Conservation (phyloP, 2,888 invertebrate species). For the Dryococelus australis region DNA sequence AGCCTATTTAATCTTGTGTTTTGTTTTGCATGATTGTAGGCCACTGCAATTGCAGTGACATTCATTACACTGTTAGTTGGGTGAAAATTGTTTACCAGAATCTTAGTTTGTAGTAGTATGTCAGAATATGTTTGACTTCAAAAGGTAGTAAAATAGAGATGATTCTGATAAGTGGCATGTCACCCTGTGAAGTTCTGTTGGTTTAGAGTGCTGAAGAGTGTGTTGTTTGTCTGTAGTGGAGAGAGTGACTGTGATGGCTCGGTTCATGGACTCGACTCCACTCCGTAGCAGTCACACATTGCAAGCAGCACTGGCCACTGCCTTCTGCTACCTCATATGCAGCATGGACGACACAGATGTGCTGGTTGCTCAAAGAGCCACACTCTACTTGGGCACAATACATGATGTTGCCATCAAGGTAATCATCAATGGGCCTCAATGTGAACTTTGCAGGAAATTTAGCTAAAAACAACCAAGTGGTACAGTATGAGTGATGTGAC, state of each 20-base stretch:
- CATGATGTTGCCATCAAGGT: conserved; percentile 89
- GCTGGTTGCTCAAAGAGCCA: conserved; percentile 92
- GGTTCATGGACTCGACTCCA: conserved; percentile 91
- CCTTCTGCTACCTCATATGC: conserved; percentile 95
- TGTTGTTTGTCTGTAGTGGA: conserved; percentile 69
- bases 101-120: too few species aligned
- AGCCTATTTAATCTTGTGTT: too few species aligned
- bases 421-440: conserved; percentile 48
- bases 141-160: too few species aligned
- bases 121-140: too few species aligned
- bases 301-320: conserved; percentile 93
- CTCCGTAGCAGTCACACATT: conserved; percentile 82
- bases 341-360: conserved; percentile 96
- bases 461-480: not conserved
- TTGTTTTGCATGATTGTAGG: too few species aligned
- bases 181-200: not conserved
- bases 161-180: not conserved
- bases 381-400: conserved; percentile 90
- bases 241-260: conserved; percentile 89
- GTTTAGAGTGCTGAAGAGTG: not conserved
- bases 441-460: not conserved
- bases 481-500: too few species aligned
- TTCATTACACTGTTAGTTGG: too few species aligned
- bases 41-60: too few species aligned
- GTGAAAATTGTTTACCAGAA: too few species aligned